Evolutionary conservation across 1,140 invertebrate genomes (phyloP).

Genomic region (Subanguina moxae): DNA sequence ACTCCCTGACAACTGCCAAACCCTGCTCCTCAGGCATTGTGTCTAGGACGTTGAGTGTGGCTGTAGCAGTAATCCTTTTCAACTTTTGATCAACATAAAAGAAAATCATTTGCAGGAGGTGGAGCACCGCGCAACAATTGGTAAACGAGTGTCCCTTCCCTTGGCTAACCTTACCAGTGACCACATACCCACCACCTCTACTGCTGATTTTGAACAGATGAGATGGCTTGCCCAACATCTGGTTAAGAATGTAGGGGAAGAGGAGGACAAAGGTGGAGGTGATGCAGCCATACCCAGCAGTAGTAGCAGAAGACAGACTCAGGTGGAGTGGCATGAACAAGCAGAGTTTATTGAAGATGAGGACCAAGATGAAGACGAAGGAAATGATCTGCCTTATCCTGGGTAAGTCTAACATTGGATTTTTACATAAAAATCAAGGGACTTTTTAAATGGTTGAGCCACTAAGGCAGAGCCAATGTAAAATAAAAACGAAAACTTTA

Average conservation of each 20-base stretch:
- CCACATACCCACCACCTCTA: background rate
- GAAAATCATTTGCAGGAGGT: too few relatives aligned
- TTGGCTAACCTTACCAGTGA: background rate
- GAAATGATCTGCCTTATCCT: constrained; percentile 46
- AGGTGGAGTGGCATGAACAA: constrained; percentile 40
- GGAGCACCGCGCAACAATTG: background rate
- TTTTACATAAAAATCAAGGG: background rate
- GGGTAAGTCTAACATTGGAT: constrained; percentile 52
- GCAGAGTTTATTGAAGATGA: constrained; percentile 44
- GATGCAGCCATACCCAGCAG: background rate
- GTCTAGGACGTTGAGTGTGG: background rate
- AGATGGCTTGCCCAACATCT: background rate
- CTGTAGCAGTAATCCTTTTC: background rate
- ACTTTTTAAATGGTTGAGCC: too few relatives aligned
- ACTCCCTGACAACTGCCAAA: background rate
- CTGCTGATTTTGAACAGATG: background rate
- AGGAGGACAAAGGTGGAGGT: constrained; percentile 6
- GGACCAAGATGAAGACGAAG: constrained; percentile 26
- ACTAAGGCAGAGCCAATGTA: too few relatives aligned
- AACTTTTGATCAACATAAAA: too few relatives aligned
- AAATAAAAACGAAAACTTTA: too few relatives aligned
- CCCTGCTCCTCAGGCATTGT: background rate
- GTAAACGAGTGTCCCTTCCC: constrained; percentile 1
- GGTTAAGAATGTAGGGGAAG: background rate
- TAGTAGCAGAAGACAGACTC: background rate